Percentiles rank a stretch among this genome's conserved stretches.
Evolutionary conservation across 2,797 vertebrate genomes (phyloP).

Genomic region (Parotocinclus haroldoi): DNA sequence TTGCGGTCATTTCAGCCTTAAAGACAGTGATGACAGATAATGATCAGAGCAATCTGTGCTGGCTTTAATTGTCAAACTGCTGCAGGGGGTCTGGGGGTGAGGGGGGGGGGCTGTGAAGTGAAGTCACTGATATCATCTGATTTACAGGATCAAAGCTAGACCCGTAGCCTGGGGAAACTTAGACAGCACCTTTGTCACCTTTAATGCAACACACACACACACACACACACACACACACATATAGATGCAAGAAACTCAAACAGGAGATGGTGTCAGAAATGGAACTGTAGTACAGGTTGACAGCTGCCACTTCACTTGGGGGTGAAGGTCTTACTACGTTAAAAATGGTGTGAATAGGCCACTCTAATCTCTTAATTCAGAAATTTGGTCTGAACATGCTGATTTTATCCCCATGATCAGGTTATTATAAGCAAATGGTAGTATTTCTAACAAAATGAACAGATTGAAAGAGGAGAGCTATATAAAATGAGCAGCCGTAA

Average conservation of each 20-base stretch:
- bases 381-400: no score
- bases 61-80: slow-evolving; percentile 42
- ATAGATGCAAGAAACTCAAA: no score
- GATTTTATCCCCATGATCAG: no score
- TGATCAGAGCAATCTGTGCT: slow-evolving; percentile 32
- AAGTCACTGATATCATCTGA: slow-evolving; percentile 67
- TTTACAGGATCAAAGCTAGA: slow-evolving; percentile 68
- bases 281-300: slow-evolving; percentile 7
- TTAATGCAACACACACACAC: slow-evolving; percentile 6
- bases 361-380: no score
- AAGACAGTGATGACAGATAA: slow-evolving; percentile 43
- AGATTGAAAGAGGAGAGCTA: no score
- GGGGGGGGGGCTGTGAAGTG: slow-evolving; percentile 34
- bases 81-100: slow-evolving; percentile 26
- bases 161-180: slow-evolving; percentile 51
- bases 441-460: no score
- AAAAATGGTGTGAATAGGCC: no score
- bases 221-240: slow-evolving; percentile 1
- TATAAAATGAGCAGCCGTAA: no score
- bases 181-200: slow-evolving; percentile 36
- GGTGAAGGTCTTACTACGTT: no score
- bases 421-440: no score
- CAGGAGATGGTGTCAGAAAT: slow-evolving; percentile 18
- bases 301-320: no score
- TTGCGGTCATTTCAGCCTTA: slow-evolving; percentile 29